phyloP scores from a whole-genome alignment of 2,888 invertebrate genomes.

The Metopia argyrocephala region DNA sequence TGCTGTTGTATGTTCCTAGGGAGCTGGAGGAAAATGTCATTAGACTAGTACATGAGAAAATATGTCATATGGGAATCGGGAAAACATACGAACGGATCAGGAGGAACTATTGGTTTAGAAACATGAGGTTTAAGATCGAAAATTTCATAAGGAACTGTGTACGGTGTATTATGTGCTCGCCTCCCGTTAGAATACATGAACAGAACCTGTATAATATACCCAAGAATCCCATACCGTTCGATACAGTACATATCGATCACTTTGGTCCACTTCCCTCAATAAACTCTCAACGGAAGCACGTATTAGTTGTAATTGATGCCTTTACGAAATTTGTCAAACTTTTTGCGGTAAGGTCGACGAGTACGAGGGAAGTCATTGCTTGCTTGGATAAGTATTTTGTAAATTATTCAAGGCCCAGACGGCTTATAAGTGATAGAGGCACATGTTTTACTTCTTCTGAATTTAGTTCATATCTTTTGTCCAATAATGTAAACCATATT shows the following conservation, averaged over 20 bases:
- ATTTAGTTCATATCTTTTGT: no score
- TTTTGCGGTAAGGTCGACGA: no score
- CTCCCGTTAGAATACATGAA: neutral
- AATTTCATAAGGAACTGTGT: slow-evolving; percentile 53
- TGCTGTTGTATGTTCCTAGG: slow-evolving; percentile 63
- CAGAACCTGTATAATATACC: slow-evolving; percentile 5
- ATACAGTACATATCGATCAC: neutral
- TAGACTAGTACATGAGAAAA: slow-evolving; percentile 67
- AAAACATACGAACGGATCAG: slow-evolving; percentile 68
- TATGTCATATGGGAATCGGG: slow-evolving; percentile 70
- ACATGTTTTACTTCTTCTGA: no score
- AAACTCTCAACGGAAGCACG: slow-evolving; percentile 16
- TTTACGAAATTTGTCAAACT: no score
- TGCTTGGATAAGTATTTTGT: no score
- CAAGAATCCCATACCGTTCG: no score
- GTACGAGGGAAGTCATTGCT: no score
- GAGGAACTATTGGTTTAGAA: slow-evolving; percentile 71
- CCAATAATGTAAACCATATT: no score
- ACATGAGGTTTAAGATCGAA: slow-evolving; percentile 64
- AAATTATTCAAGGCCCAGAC: no score
- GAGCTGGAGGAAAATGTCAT: slow-evolving; percentile 66
- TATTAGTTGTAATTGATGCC: slow-evolving; percentile 57
- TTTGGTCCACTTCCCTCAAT: neutral
- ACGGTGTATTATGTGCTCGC: slow-evolving; percentile 15
- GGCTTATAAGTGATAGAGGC: no score